Evolutionary conservation across 2,797 vertebrate species (phyloP).

Genomic region (Diplodus sargus): DNA sequence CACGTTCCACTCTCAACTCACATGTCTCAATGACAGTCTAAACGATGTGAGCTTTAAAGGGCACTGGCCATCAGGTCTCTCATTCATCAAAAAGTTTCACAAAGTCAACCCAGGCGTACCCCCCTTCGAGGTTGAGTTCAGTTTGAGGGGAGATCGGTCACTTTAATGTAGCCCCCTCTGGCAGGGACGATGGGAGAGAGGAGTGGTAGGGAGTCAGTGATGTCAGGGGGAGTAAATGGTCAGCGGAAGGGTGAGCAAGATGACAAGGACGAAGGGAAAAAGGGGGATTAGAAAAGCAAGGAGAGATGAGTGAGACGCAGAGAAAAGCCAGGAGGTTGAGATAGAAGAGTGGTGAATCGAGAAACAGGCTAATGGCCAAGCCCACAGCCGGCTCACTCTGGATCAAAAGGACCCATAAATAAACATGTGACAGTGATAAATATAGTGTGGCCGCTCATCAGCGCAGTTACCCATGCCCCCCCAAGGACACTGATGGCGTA

Average conservation of each 20-base stretch:
- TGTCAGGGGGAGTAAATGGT: conserved; percentile 20
- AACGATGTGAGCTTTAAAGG: conserved; percentile 45
- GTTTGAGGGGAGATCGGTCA: conserved; percentile 56
- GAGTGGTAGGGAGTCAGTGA: conserved; percentile 22
- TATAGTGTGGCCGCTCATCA: conserved; percentile 77
- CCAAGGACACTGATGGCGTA: conserved; percentile 64
- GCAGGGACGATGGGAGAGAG: conserved; percentile 31
- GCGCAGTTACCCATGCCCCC: conserved; percentile 51
- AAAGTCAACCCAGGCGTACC: conserved; percentile 64
- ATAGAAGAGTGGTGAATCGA: conserved; percentile 5
- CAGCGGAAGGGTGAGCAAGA: conserved; percentile 32
- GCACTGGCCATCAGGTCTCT: conserved; percentile 13
- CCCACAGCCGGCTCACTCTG: conserved; percentile 42
- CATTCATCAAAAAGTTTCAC: conserved; percentile 70
- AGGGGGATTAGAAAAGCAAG: neutral
- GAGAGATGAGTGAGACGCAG: conserved; percentile 2
- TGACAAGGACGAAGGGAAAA: conserved; percentile 30
- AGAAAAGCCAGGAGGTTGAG: conserved; percentile 2
- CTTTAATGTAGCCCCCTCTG: conserved; percentile 44
- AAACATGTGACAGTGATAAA: conserved; percentile 75
- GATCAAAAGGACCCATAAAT: conserved; percentile 67
- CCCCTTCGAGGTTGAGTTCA: neutral
- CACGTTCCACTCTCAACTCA: conserved; percentile 17
- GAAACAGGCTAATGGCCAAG: conserved; percentile 52
- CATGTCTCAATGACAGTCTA: conserved; percentile 46